Evolutionary conservation across 2,888 invertebrate genomes (phyloP), one percentile per base, ranked within the genome.

Genomic region (Drosophila cognata): DNA sequence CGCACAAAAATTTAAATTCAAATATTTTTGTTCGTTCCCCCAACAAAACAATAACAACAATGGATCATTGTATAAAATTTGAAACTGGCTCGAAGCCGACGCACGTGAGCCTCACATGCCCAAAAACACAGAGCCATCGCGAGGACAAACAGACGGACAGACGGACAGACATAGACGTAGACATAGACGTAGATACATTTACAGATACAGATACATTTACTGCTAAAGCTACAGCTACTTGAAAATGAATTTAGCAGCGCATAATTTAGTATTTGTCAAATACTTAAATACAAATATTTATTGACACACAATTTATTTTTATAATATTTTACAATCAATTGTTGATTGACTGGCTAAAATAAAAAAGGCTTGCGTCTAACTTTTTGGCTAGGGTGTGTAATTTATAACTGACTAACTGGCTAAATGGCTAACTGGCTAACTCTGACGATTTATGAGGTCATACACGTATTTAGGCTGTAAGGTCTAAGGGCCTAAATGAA

Each of bases 31-130:
- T 60, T 46, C 71, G 67, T 80, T 76, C 72, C 60, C 63, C 72
- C 52, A 71, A 53, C 53, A 55, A 48, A 31, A 41, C 28, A 36
- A 35, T 21, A 52, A 74, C 81, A 76, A 80, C 79, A 81, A 81
- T 77, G 79, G 79, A 62, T 61, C 78, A 76, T 79, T 77, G 79
- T 79, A 65, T 77, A 62, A 69, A 62, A 80, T 62, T 71, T 57
- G 67, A 69, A 76, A 72, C 81, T 79, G 57, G 77, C 77, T 76
- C 72, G 60, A 50, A 64, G 48, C 58, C 59, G 59, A 51, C 70
- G 71, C 84, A 85, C 89, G 84, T 89, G 85, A 85, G 89, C 84
- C 79, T 87, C 89, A 84, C 79, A 89, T 85, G 88, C 79, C 71
- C 73, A 59, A 75, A 64, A 46, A 46, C 46, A 46, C 16, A 46